phyloP scores from a whole-genome alignment of 1,140 invertebrate genomes.

The Helicoverpa zea region DNA sequence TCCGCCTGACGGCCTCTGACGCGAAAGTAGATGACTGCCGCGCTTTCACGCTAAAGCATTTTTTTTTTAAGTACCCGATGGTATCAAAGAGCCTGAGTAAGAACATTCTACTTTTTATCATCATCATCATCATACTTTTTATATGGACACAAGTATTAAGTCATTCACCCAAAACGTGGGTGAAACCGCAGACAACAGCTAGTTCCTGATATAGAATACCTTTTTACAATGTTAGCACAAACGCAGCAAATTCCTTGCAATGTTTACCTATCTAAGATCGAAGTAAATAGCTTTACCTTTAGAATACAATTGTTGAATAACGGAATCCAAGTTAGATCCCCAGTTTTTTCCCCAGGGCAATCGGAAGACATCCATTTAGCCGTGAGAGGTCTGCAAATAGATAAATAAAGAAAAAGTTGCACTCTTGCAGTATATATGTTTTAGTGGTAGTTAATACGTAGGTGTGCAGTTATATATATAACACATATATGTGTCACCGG shows the following conservation, averaged over 20 bases:
- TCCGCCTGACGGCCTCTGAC: too few relatives aligned
- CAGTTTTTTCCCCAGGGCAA: slow-evolving; percentile 37
- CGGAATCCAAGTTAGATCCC: slow-evolving; percentile 26
- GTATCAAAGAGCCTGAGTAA: too few relatives aligned
- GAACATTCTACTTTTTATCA: too few relatives aligned
- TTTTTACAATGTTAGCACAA: background rate
- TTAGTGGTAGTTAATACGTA: slow-evolving; percentile 5
- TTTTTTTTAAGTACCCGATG: too few relatives aligned
- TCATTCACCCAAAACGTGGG: too few relatives aligned
- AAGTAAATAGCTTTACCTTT: slow-evolving; percentile 13
- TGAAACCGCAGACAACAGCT: background rate
- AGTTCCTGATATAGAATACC: background rate
- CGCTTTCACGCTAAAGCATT: too few relatives aligned
- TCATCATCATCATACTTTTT: too few relatives aligned
- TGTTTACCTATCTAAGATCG: slow-evolving; percentile 7
- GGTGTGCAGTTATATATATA: slow-evolving; percentile 54
- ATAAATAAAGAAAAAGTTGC: slow-evolving; percentile 52
- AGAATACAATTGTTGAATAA: slow-evolving; percentile 31
- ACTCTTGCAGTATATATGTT: slow-evolving; percentile 48
- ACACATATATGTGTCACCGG: slow-evolving; percentile 72
- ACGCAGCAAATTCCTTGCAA: background rate
- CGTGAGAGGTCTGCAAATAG: slow-evolving; percentile 24
- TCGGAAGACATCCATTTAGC: slow-evolving; percentile 33
- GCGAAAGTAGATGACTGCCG: too few relatives aligned
- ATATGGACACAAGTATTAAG: too few relatives aligned